Conservation (phyloP, 2,797 vertebrate genomes). For the Microctenopoma stevenorrisi region DNA sequence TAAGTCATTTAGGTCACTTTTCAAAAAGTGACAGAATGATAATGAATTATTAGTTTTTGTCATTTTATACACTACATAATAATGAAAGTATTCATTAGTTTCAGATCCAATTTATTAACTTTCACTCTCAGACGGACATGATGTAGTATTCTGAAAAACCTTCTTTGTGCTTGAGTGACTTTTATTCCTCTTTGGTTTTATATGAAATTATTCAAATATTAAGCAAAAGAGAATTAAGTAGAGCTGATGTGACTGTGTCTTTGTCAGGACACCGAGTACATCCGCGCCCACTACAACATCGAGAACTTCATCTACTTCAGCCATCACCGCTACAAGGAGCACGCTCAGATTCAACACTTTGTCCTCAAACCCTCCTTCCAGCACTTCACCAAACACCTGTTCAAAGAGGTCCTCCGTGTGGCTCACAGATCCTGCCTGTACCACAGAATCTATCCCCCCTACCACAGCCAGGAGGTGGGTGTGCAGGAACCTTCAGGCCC, state of each 20-base stretch:
- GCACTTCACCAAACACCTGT: conserved; percentile 85
- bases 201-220: too few species aligned
- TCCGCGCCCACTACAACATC: conserved; percentile 90
- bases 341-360: conserved; percentile 89
- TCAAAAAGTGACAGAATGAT: not conserved
- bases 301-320: conserved; percentile 93
- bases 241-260: conserved; percentile 1
- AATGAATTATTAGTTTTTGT: not conserved
- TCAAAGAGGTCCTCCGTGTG: conserved; percentile 91
- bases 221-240: too few species aligned
- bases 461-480: conserved; percentile 81
- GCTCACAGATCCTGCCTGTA: conserved; percentile 89
- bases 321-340: conserved; percentile 86
- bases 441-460: conserved; percentile 82
- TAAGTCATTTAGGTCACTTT: too few species aligned
- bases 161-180: too few species aligned
- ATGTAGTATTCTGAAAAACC: too few species aligned
- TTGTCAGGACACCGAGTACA: conserved; percentile 89
- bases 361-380: conserved; percentile 84
- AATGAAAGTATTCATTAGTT: not conserved
- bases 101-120: not conserved
- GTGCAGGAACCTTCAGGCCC: conserved; percentile 3
- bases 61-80: not conserved
- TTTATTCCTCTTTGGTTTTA: too few species aligned
- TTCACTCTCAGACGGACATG: too few species aligned